These are phyloP conservation scores for Mus pahari DNA, from an alignment of 2,113 vertebrate species.

Conservation along the genomic window DNA sequence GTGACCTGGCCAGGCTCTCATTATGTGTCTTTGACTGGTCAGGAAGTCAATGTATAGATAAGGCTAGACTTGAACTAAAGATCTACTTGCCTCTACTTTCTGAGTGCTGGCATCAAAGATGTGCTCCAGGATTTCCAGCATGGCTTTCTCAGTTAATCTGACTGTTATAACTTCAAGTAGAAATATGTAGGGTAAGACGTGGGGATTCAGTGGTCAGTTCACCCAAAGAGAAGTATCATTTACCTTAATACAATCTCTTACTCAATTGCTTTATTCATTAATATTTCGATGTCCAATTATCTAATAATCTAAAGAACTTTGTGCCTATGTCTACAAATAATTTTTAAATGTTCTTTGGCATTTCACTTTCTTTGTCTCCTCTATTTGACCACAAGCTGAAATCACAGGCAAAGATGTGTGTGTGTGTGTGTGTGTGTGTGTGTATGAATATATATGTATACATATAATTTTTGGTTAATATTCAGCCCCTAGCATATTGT, in stretches of 20 bases:
- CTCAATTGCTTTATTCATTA: neutral
- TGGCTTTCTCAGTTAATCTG: neutral
- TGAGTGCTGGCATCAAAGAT: neutral
- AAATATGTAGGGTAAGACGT: neutral
- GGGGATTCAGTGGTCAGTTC: neutral
- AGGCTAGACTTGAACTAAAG: neutral
- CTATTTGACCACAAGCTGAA: neutral
- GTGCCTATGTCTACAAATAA: neutral
- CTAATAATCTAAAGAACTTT: neutral
- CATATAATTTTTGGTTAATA: neutral
- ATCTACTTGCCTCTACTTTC: neutral
- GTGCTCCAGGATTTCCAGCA: too few relatives aligned
- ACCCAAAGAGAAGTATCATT: neutral
- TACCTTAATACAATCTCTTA: neutral
- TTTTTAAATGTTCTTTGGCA: neutral
- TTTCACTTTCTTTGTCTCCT: neutral
- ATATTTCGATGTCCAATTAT: neutral
- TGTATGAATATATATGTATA: neutral
- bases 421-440: neutral
- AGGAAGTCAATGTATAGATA: neutral
- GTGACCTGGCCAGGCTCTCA: neutral
- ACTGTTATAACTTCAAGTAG: neutral
- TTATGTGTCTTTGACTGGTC: too few relatives aligned
- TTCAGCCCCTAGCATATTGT: neutral
- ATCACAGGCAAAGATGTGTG: neutral